Conservation (phyloP, 2,888 invertebrate genomes). For the Drosophila falleni region DNA sequence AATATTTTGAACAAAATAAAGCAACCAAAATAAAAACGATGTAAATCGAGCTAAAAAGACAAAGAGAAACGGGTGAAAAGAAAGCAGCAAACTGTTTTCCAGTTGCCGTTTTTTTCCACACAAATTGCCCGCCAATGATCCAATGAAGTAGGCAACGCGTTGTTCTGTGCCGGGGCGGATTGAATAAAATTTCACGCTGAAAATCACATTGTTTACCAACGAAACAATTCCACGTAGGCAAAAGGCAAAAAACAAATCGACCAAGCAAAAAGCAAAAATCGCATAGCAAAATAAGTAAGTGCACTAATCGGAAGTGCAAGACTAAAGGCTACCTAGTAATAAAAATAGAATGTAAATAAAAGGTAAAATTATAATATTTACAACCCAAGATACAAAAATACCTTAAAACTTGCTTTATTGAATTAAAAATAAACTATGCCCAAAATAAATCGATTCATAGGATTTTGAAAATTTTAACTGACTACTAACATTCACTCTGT, state of each 20-base stretch:
- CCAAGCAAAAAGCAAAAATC: slow-evolving; percentile 25
- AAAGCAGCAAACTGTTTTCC: background rate
- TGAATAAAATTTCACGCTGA: slow-evolving; percentile 77
- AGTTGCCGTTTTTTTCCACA: background rate
- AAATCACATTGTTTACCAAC: slow-evolving; percentile 73
- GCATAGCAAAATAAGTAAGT: slow-evolving; percentile 7
- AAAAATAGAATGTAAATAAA: background rate
- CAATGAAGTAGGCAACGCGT: slow-evolving; percentile 33
- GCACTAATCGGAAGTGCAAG: background rate
- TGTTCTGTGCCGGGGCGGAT: slow-evolving; percentile 48
- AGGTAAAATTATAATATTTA: background rate
- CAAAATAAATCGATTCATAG: background rate
- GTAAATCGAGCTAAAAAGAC: slow-evolving; percentile 16
- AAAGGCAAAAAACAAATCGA: slow-evolving; percentile 17
- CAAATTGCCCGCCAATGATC: slow-evolving; percentile 30
- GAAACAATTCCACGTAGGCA: slow-evolving; percentile 57
- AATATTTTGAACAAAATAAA: slow-evolving; percentile 30
- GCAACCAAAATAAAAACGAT: slow-evolving; percentile 24
- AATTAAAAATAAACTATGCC: too few species aligned
- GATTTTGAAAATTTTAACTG: too few species aligned
- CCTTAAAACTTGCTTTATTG: too few species aligned
- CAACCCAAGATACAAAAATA: too few species aligned
- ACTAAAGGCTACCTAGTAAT: slow-evolving; percentile 7
- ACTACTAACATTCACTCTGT: too few species aligned
- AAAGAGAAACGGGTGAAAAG: background rate